phyloP scores from a whole-genome alignment of 2,797 vertebrate species.

The Atherinosoma microstoma region DNA sequence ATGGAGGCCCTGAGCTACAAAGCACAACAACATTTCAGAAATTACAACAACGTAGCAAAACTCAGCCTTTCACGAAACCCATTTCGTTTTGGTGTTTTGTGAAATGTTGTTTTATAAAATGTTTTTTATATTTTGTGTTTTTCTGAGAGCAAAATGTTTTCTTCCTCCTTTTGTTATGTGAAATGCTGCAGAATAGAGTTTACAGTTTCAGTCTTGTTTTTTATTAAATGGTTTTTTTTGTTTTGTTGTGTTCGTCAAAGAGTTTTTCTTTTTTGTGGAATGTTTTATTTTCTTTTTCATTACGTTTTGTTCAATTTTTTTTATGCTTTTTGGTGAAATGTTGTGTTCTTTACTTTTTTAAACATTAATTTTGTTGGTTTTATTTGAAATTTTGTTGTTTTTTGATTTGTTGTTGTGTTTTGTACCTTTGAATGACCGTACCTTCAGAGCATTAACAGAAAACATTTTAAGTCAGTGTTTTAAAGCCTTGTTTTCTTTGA shows the following conservation, averaged over 20 bases:
- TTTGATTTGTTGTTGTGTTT: background rate
- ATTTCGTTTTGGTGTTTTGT: background rate
- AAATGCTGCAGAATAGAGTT: too few relatives aligned
- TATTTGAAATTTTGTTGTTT: background rate
- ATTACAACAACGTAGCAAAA: background rate
- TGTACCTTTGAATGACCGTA: background rate
- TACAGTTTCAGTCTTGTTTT: background rate
- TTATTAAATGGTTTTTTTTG: background rate
- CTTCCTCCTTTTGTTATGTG: too few relatives aligned
- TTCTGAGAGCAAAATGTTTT: background rate
- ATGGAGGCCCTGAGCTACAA: background rate
- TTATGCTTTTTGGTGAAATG: background rate
- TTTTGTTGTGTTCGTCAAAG: too few relatives aligned
- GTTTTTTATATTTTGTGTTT: background rate
- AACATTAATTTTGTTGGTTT: too few relatives aligned
- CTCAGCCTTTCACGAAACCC: background rate
- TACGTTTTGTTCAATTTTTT: background rate
- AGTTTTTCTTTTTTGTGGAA: background rate
- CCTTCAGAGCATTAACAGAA: background rate
- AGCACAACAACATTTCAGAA: background rate
- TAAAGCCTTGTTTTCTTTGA: conserved; percentile 4
- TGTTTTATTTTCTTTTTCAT: background rate
- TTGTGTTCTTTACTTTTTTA: background rate
- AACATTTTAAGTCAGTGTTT: background rate
- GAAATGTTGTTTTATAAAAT: background rate